phyloP scores from a whole-genome alignment of 2,113 vertebrate species.

The Oncorhynchus kisutch region DNA sequence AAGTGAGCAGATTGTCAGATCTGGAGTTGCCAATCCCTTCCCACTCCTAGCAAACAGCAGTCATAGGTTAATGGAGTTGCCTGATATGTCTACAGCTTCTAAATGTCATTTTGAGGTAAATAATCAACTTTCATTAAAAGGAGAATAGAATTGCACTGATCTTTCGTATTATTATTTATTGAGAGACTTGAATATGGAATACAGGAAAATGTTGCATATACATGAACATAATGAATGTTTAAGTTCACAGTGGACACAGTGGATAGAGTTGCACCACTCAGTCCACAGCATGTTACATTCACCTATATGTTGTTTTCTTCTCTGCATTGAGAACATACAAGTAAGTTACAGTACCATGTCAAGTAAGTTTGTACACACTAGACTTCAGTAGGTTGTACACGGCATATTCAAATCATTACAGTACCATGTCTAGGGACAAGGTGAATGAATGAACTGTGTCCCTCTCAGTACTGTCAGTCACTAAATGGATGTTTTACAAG shows the following conservation, averaged over 20 bases:
- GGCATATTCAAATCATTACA: slow-evolving; percentile 25
- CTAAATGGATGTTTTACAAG: background rate
- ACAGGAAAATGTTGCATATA: background rate
- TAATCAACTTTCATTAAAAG: too few species aligned
- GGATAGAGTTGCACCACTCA: slow-evolving; percentile 67
- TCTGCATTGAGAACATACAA: slow-evolving; percentile 66
- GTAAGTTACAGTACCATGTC: slow-evolving; percentile 26
- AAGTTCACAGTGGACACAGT: slow-evolving; percentile 76
- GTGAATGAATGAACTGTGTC: background rate
- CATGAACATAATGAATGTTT: slow-evolving; percentile 59
- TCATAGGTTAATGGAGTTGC: too few species aligned
- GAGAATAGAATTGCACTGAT: too few species aligned
- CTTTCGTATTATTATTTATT: too few species aligned
- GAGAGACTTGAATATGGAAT: background rate
- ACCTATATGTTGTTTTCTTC: slow-evolving; percentile 46
- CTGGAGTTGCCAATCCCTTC: too few species aligned
- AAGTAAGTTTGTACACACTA: slow-evolving; percentile 42
- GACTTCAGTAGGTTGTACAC: slow-evolving; percentile 35
- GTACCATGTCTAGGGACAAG: slow-evolving; percentile 7
- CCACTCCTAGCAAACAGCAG: too few species aligned
- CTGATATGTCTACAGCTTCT: too few species aligned
- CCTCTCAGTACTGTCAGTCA: background rate
- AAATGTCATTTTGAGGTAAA: too few species aligned
- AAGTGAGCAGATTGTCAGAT: too few species aligned
- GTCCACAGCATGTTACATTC: slow-evolving; percentile 58